These are phyloP conservation scores for Caiman crocodilus DNA, from an alignment of 2,797 vertebrate genomes.

Conservation along the genomic window DNA sequence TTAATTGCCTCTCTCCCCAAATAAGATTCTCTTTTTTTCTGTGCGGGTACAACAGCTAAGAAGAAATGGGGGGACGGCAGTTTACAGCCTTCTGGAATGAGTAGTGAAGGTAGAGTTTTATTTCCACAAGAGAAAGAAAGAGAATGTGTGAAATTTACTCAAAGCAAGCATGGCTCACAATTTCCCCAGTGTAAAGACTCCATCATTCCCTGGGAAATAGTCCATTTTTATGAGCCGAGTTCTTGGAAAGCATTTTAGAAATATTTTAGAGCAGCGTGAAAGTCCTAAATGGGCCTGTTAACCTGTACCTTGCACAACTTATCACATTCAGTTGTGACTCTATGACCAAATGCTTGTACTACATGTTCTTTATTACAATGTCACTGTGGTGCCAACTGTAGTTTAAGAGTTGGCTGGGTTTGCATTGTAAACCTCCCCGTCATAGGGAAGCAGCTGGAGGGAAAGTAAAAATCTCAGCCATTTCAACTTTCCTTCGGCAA, in stretches of 20 bases:
- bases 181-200: conserved; percentile 25
- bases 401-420: conserved; percentile 9
- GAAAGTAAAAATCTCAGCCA: conserved; percentile 24
- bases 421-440: neutral
- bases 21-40: neutral
- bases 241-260: conserved; percentile 9
- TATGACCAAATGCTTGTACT: neutral
- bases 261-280: conserved; percentile 6
- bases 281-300: conserved; percentile 7
- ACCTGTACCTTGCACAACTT: conserved; percentile 28
- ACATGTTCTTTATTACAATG: neutral
- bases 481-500: conserved; percentile 26
- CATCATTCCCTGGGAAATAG: conserved; percentile 7
- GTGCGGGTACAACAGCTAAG: neutral
- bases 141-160: conserved; percentile 18
- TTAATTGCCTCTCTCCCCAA: neutral
- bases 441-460: neutral
- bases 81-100: neutral
- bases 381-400: conserved; percentile 5
- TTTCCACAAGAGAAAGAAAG: neutral
- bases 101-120: neutral
- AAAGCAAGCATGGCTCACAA: neutral
- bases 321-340: conserved; percentile 9
- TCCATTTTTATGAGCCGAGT: conserved; percentile 8
- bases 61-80: neutral